A percentile compares a stretch with the other conserved stretches of the same genome.
phyloP scores from a whole-genome alignment of 2,797 vertebrate genomes.

The Rhodeus uyekii region DNA sequence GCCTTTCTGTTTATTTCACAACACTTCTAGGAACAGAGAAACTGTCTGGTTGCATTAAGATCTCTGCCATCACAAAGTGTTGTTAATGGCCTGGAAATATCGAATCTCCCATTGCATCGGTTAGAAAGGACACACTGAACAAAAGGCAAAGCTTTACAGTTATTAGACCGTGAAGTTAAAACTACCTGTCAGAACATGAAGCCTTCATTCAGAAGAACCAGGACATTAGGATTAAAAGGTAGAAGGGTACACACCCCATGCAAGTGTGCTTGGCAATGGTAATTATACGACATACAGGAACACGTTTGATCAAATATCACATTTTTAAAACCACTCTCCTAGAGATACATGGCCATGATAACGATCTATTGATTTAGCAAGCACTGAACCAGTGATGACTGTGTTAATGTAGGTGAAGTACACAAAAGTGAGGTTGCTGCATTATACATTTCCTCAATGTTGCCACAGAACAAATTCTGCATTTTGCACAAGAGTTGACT shows the following conservation, averaged over 20 bases:
- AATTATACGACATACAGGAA: constrained; percentile 1
- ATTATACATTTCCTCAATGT: background rate
- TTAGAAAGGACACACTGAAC: background rate
- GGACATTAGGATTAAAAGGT: background rate
- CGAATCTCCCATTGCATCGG: background rate
- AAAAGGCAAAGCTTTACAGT: background rate
- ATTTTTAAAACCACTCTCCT: background rate
- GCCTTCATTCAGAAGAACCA: background rate
- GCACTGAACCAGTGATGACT: background rate
- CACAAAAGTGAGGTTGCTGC: background rate
- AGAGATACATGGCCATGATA: background rate
- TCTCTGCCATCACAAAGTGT: background rate
- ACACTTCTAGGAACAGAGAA: constrained; percentile 42
- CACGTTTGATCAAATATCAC: background rate
- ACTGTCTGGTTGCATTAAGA: constrained; percentile 5
- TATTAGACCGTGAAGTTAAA: background rate
- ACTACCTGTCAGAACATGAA: constrained; percentile 12
- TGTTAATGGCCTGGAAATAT: background rate
- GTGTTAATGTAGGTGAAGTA: background rate
- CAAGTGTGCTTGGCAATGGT: background rate
- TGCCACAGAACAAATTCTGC: background rate
- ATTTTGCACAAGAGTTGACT: background rate
- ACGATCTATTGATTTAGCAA: background rate
- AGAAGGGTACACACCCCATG: constrained; percentile 10
- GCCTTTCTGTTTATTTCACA: constrained; percentile 14